Percentiles rank a stretch among this genome's conserved stretches.
These are phyloP conservation scores for Perca schrenkii DNA, from an alignment of 2,113 vertebrate genomes.

Conservation along the genomic window DNA sequence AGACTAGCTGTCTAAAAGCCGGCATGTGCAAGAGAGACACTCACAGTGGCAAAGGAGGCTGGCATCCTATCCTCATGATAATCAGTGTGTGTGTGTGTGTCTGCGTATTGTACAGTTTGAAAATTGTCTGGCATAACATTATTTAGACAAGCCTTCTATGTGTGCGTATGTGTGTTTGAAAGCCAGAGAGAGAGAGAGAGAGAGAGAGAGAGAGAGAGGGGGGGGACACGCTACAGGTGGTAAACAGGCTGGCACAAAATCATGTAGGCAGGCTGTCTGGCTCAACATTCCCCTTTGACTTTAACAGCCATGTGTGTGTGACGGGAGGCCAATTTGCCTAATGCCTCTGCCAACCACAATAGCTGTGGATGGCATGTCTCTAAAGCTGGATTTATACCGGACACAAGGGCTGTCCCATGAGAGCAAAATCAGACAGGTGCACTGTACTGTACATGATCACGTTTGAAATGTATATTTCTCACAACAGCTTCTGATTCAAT, in stretches of 20 bases:
- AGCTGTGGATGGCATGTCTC: constrained; percentile 17
- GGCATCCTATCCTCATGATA: constrained; percentile 49
- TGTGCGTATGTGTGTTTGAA: not conserved
- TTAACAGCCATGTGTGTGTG: constrained; percentile 33
- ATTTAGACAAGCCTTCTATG: constrained; percentile 70
- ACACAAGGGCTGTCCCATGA: not conserved
- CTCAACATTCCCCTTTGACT: constrained; percentile 51
- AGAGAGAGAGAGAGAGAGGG: not conserved
- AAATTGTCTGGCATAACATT: constrained; percentile 73
- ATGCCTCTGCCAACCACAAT: constrained; percentile 37
- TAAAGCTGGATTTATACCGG: constrained; percentile 10
- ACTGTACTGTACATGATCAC: not conserved
- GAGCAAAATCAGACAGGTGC: not conserved
- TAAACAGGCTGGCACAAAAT: constrained; percentile 70
- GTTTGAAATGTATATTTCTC: no score
- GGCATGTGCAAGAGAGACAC: constrained; percentile 29
- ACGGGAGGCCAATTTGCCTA: constrained; percentile 30
- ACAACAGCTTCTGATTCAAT: no score
- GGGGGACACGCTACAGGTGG: constrained; percentile 59
- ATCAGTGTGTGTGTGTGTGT: constrained; percentile 29
- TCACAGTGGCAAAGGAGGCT: constrained; percentile 42
- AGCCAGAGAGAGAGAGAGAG: constrained; percentile 1
- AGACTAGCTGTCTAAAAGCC: constrained; percentile 73
- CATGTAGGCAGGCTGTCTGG: constrained; percentile 71
- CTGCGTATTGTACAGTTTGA: constrained; percentile 27